phyloP scores from a whole-genome alignment of 2,888 invertebrate species.

The Metallyticus violacea region DNA sequence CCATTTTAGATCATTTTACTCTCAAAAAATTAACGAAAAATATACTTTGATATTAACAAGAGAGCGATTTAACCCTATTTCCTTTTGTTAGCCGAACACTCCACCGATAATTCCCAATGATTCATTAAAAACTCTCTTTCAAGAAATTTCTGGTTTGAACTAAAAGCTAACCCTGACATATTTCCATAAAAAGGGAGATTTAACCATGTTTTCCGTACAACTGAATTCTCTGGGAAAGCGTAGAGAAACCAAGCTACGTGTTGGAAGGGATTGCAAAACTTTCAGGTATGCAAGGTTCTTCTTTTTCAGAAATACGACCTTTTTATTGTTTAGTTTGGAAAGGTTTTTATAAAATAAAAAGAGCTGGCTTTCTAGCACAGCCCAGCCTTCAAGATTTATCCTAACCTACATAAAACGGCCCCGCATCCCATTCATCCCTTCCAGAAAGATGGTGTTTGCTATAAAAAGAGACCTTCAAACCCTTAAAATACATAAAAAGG shows the following conservation, averaged over 20 bases:
- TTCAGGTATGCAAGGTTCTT: not conserved
- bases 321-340: not conserved
- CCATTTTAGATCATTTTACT: no score
- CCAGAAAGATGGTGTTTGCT: not conserved
- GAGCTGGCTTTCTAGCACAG: not conserved
- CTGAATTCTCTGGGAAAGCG: not conserved
- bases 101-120: no score
- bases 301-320: not conserved
- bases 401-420: constrained; percentile 1
- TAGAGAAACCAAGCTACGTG: not conserved
- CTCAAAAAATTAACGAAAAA: no score
- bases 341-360: not conserved
- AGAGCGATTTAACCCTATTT: no score
- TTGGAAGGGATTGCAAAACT: not conserved
- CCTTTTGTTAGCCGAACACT: no score
- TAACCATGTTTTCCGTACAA: not conserved
- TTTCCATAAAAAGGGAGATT: not conserved
- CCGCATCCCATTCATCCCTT: constrained; percentile 11
- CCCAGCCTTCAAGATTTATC: not conserved
- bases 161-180: not conserved
- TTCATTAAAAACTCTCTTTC: no score
- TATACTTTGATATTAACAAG: no score
- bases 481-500: constrained; percentile 20
- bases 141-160: not conserved
- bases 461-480: constrained; percentile 29